Conservation (phyloP, 2,113 vertebrate genomes). For the Crotalus horridus region DNA sequence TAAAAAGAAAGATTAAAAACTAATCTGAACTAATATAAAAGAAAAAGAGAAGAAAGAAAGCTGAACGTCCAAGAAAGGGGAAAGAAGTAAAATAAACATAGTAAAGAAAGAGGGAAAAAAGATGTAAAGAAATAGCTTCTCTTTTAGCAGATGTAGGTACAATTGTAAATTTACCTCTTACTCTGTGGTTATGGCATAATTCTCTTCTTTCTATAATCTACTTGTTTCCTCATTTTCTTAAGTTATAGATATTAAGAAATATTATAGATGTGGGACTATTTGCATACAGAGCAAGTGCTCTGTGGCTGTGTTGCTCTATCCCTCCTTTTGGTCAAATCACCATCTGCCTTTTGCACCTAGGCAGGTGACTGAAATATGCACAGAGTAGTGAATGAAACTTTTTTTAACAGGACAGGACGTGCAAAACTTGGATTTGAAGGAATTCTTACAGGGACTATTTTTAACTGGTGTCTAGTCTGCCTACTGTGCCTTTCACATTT, state of each 20-base stretch:
- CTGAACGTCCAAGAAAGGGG: neutral
- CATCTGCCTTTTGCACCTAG: neutral
- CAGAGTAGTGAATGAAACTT: neutral
- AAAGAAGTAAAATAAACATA: neutral
- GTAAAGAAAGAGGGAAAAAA: neutral
- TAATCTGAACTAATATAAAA: neutral
- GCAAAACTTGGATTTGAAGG: neutral
- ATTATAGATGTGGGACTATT: neutral
- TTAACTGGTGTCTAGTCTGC: neutral
- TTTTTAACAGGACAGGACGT: neutral
- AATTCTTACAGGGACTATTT: neutral
- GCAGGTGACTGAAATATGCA: neutral
- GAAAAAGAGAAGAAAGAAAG: neutral
- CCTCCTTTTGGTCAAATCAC: neutral
- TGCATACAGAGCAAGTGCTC: neutral
- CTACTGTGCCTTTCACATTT: neutral
- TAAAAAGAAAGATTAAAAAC: neutral
- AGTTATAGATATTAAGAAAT: neutral
- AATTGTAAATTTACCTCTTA: neutral
- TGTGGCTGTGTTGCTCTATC: neutral
- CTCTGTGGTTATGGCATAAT: neutral
- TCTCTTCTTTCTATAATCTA: neutral
- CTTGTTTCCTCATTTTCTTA: neutral
- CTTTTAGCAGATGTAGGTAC: neutral
- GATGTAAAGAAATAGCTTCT: neutral